phyloP scores from a whole-genome alignment of 2,888 invertebrate genomes.

The Pollenia labialis region DNA sequence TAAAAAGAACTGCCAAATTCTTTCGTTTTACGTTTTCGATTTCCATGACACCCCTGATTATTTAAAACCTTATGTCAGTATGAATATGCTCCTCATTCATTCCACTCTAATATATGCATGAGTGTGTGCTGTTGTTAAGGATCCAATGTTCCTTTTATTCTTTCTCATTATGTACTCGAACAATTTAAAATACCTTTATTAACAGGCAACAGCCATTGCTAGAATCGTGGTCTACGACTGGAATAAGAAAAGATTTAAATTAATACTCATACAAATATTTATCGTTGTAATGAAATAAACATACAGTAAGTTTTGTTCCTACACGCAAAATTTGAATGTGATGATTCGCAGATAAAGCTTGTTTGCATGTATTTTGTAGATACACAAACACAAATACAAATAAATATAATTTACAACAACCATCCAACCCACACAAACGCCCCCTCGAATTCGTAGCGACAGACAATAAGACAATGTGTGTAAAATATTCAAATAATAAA shows the following conservation, averaged over 20 bases:
- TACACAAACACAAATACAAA: background rate
- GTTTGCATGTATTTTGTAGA: background rate
- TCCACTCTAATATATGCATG: background rate
- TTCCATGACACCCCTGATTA: too few relatives aligned
- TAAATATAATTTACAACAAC: background rate
- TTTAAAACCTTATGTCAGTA: slow-evolving; percentile 12
- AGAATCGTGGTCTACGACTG: slow-evolving; percentile 42
- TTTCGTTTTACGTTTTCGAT: too few relatives aligned
- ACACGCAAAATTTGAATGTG: slow-evolving; percentile 7
- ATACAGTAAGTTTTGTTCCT: background rate
- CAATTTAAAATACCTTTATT: slow-evolving; percentile 38
- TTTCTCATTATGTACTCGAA: background rate
- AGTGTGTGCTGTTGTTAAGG: background rate
- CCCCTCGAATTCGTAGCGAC: too few relatives aligned
- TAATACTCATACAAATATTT: slow-evolving; percentile 35
- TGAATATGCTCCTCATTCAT: background rate
- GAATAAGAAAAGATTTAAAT: slow-evolving; percentile 2
- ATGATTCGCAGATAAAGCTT: slow-evolving; percentile 39
- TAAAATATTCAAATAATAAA: slow-evolving; percentile 41
- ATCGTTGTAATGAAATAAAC: background rate
- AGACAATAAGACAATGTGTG: slow-evolving; percentile 7
- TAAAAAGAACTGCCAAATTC: too few relatives aligned
- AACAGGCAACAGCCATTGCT: background rate
- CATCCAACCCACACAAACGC: too few relatives aligned
- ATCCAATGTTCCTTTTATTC: background rate